phyloP scores from a whole-genome alignment of 2,797 vertebrate genomes.

The Aotus griseimembra region DNA sequence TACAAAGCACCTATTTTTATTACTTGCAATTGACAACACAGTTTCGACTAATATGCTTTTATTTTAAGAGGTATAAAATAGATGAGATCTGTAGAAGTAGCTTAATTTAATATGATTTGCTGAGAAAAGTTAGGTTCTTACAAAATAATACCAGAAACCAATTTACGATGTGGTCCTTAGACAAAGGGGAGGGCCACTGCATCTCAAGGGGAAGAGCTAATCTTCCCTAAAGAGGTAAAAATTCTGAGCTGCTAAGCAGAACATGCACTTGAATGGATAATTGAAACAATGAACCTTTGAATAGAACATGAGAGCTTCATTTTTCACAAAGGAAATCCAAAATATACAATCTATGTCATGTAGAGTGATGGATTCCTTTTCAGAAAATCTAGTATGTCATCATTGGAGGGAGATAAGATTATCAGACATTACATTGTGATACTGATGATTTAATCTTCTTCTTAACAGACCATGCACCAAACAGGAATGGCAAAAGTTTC shows the following conservation, averaged over 20 bases:
- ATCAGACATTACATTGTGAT: constrained; percentile 1
- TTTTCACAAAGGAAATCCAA: constrained; percentile 33
- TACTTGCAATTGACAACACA: background rate
- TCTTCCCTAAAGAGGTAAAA: background rate
- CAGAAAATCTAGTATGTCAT: background rate
- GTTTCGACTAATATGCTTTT: background rate
- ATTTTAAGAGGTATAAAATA: background rate
- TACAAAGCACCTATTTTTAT: background rate
- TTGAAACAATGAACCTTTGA: constrained; percentile 31
- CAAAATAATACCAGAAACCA: background rate
- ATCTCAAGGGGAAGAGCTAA: background rate
- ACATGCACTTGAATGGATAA: background rate
- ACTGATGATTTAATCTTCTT: constrained; percentile 30
- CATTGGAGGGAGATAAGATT: background rate
- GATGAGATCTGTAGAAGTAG: background rate
- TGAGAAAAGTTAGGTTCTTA: background rate
- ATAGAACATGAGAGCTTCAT: background rate
- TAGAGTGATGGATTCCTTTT: background rate
- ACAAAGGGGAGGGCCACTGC: background rate
- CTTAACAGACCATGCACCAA: background rate
- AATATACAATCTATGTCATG: background rate
- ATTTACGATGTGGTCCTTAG: background rate
- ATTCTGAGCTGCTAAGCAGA: background rate
- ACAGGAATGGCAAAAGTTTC: background rate
- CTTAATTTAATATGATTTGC: background rate